A percentile compares a stretch with the other conserved stretches of the same genome.
Conservation (phyloP, 2,113 vertebrate species). For the Hemiprocne comata region DNA sequence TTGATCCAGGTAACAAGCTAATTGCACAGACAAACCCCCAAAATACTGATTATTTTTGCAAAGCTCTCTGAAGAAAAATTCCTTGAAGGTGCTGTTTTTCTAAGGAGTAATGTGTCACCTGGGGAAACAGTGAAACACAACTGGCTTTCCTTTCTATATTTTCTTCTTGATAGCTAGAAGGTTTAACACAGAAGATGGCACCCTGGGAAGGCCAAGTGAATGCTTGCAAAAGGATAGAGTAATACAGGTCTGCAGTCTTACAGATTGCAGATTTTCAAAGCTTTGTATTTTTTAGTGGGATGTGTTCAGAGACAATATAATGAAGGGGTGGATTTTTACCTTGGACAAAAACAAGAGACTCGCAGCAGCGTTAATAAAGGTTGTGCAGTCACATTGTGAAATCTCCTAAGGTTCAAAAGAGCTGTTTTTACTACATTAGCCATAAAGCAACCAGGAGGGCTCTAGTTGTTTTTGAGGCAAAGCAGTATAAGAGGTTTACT, state of each 20-base stretch:
- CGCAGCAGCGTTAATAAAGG: neutral
- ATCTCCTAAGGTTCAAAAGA: neutral
- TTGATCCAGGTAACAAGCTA: neutral
- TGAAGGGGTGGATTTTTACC: neutral
- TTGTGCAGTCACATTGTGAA: rapidly evolving
- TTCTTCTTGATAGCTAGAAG: neutral
- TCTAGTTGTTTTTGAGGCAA: neutral
- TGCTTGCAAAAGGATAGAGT: neutral
- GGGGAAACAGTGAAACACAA: neutral
- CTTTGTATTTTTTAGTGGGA: neutral
- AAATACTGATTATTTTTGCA: neutral
- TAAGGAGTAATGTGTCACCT: neutral
- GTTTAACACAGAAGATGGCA: neutral
- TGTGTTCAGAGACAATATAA: neutral
- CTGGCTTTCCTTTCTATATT: neutral
- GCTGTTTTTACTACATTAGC: neutral
- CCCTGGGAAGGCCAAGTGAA: neutral
- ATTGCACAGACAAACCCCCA: neutral
- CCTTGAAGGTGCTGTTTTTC: neutral
- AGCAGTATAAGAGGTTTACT: neutral
- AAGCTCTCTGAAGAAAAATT: neutral
- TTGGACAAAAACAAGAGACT: neutral
- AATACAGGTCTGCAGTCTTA: neutral
- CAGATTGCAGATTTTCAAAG: neutral
- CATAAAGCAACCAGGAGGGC: neutral